Base-by-base conservation (phyloP, 92 coral and sea anemone genomes). In the Paramuricea clavata region DNA sequence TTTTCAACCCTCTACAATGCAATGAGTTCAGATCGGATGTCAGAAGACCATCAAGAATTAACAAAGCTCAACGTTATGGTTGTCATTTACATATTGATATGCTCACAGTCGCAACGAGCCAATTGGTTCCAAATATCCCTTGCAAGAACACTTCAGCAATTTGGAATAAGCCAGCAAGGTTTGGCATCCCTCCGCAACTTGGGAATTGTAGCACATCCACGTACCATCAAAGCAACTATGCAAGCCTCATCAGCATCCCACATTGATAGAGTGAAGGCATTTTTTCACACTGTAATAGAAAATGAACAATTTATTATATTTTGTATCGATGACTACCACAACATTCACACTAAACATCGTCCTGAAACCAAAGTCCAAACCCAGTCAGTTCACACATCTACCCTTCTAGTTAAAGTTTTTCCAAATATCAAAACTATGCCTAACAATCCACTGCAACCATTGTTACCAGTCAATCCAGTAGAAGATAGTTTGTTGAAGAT, bases 141-240 rank as follows among this genome's bases (percentile, higher is more conserved):
- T 3, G 35, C 72, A 10, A 30, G 72, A 27, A 65, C 36, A 28
- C 72, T 65, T 19, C 36, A 65, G 72, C 72, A 65, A 65, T 65
- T 65, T 65, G 72, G 72, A 30, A 65, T 65, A 12, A 65, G 72
- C 41, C 39, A 65, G 8, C 72, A 27, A 65, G 72, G 72, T 28
- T 33, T 65, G 6, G 72, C 39, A 28, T 65, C 72, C 0, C 39
- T 65, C 21, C 36, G 42, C 1, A 65, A 65, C 41, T 19, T 65
- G 72, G 72, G 72, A 10, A 65, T 65, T 65, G 72, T 33, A 10
- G 72, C 72, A 28, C 72, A 65, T 32, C 72, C 72, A 5, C 72
- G 42, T 10, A 65, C 72, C 22, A 33, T 65, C n/a, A 19, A 56
- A 23, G 21, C 26, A 5, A 7, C 64, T n/a, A 56, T 56, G 64